Evolutionary conservation across 2,888 invertebrate genomes (phyloP).

Genomic region (Rotaria macrura): DNA sequence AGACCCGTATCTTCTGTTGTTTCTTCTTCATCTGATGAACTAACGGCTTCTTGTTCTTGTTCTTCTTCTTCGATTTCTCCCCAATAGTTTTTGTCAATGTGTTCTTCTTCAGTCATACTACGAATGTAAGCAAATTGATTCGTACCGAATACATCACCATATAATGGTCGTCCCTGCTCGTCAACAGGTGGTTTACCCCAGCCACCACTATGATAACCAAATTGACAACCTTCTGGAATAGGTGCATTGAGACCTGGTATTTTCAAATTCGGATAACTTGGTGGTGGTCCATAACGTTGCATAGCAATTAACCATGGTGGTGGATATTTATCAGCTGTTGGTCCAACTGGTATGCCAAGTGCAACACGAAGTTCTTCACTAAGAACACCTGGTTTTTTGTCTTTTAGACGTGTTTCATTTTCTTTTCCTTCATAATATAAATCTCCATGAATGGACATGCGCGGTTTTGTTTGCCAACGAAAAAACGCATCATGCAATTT

Average conservation of each 20-base stretch:
- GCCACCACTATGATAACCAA: conserved; percentile 96
- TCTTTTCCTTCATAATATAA: conserved; percentile 97
- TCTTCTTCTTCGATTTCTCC: conserved; percentile 52
- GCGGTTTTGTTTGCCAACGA: conserved; percentile 95
- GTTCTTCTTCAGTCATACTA: conserved; percentile 63
- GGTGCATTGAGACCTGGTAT: conserved; percentile 94
- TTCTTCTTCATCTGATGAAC: conserved; percentile 37
- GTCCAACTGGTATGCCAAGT: conserved; percentile 94
- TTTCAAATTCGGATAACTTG: conserved; percentile 93
- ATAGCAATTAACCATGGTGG: conserved; percentile 93
- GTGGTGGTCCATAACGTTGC: conserved; percentile 96
- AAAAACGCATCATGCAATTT: conserved; percentile 98
- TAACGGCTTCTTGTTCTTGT: conserved; percentile 46
- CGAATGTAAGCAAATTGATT: conserved; percentile 37
- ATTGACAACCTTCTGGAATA: conserved; percentile 87
- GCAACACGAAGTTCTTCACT: conserved; percentile 89
- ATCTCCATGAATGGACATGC: conserved; percentile 96
- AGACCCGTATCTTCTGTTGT: not conserved
- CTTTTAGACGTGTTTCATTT: conserved; percentile 87
- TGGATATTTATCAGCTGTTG: conserved; percentile 59
- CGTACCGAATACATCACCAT: conserved; percentile 95
- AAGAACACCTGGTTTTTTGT: conserved; percentile 94
- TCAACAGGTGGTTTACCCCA: conserved; percentile 99
- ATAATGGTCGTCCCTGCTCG: conserved; percentile 88
- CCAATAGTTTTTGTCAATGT: conserved; percentile 46